Evolutionary conservation across 2,797 vertebrate species (phyloP).

Genomic region (Acrocephalus scirpaceus): DNA sequence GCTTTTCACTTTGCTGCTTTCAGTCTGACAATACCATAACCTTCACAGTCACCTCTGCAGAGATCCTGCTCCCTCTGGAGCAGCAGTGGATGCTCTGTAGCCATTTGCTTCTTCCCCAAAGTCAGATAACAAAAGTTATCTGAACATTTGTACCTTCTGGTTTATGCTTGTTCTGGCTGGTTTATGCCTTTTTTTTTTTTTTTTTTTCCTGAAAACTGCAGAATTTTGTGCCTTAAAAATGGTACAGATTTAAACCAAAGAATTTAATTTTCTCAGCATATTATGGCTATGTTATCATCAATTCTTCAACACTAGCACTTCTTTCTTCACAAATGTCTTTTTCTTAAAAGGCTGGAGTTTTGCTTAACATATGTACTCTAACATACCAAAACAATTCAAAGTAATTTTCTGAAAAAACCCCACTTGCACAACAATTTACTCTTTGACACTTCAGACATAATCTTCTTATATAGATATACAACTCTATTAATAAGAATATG

Average conservation of each 20-base stretch:
- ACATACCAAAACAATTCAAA: neutral
- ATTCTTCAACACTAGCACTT: neutral
- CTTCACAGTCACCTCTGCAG: conserved; percentile 29
- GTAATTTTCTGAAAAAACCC: neutral
- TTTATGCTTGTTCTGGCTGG: neutral
- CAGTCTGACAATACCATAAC: neutral
- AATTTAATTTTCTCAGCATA: neutral
- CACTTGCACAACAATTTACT: neutral
- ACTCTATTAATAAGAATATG: neutral
- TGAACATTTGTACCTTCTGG: neutral
- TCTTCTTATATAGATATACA: neutral
- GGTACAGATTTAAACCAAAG: neutral
- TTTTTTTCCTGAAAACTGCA: neutral
- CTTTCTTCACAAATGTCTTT: neutral
- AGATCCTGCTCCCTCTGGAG: neutral
- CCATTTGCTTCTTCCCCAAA: neutral
- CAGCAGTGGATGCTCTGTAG: neutral
- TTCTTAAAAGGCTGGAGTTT: neutral
- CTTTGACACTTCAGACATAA: neutral
- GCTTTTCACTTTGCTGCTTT: neutral
- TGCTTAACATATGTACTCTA: neutral
- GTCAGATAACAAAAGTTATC: neutral
- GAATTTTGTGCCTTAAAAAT: neutral
- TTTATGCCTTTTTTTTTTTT: neutral
- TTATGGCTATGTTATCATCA: neutral